Base-by-base conservation (phyloP, 2,888 invertebrate species). In the Reticulitermes lucifugus region DNA sequence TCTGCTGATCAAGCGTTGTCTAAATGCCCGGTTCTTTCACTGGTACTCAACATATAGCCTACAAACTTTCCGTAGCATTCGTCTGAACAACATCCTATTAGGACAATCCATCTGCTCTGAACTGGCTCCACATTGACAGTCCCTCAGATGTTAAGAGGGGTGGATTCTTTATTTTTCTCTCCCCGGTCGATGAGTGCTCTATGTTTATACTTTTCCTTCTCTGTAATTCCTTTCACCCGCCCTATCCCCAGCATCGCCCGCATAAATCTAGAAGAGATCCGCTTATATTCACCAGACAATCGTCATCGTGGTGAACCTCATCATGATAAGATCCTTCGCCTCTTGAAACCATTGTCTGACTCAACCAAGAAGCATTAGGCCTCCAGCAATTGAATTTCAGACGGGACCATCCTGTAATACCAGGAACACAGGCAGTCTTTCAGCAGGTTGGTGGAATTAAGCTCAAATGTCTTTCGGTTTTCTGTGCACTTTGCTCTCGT, bases 101-200 rank as follows among this genome's bases (percentile, higher is more conserved):
- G 18, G 14, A 55, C 55, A 55, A 3, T 14, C 65, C 65, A 25
- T 65, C 65, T 65, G 65, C 25, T 14, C 65, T 25, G 9, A 65
- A 65, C 65, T 25, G n/a, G n/a, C 65, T 65, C 65, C 9, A n/a
- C 25, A 65, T 65, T 25, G 65, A 65, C 65, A 65, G 12, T n/a
- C 65, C 65, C 65, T 55, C 55, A n/a, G 65, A 10, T 65, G 65
- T 25, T 25, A 55, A 65, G 65, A 65, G 65, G 65, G 65, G 65
- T 4, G 65, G 65, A 65, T 65, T 65, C 60, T 65, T 55, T 65
- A 65, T 65, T 25, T 65, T 25, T 65, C 65, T 65, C 25, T 65
- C 65, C 65, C n/a, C 25, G 1, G 12, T 65, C 25, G 9, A 65
- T 65, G 65, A 65, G 65, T 65, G 5, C 65, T 25, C 25, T 65